A percentile compares a stretch with the other conserved stretches of the same genome.
These are phyloP conservation scores for Diaphora mendica DNA, from an alignment of 2,888 invertebrate genomes.

Conservation along the genomic window DNA sequence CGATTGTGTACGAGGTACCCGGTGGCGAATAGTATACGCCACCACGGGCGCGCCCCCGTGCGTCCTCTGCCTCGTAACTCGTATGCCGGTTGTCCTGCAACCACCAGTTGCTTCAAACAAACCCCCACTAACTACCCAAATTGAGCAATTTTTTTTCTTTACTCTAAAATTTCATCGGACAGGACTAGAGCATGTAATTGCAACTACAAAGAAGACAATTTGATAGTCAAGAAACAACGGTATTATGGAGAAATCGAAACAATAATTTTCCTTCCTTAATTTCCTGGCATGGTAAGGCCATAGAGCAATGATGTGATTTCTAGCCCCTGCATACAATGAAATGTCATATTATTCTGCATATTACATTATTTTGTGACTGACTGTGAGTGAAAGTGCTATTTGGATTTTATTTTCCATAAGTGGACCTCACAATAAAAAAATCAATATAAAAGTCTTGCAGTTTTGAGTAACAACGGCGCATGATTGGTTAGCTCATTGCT, in stretches of 20 bases:
- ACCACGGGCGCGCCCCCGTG: slow-evolving; percentile 86
- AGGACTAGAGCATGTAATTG: background rate
- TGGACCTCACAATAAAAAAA: no score
- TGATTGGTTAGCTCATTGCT: no score
- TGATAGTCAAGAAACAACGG: background rate
- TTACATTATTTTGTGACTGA: no score
- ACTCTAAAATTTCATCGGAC: background rate
- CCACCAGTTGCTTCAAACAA: slow-evolving; percentile 65
- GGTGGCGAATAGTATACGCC: slow-evolving; percentile 95
- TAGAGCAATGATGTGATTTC: background rate
- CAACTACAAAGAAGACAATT: background rate
- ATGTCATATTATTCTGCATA: background rate
- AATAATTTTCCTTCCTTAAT: background rate
- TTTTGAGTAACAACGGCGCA: no score
- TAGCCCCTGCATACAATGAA: background rate
- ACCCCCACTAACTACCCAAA: slow-evolving; percentile 1
- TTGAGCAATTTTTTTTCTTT: background rate
- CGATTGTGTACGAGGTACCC: slow-evolving; percentile 95
- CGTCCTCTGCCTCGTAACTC: slow-evolving; percentile 84
- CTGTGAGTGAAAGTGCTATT: no score
- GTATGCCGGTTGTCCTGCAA: slow-evolving; percentile 83
- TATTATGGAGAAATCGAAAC: background rate
- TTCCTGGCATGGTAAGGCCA: background rate
- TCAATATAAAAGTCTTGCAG: no score
- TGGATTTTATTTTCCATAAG: no score